Evolutionary conservation across 2,113 vertebrate species (phyloP).

Genomic region (Eptesicus fuscus): DNA sequence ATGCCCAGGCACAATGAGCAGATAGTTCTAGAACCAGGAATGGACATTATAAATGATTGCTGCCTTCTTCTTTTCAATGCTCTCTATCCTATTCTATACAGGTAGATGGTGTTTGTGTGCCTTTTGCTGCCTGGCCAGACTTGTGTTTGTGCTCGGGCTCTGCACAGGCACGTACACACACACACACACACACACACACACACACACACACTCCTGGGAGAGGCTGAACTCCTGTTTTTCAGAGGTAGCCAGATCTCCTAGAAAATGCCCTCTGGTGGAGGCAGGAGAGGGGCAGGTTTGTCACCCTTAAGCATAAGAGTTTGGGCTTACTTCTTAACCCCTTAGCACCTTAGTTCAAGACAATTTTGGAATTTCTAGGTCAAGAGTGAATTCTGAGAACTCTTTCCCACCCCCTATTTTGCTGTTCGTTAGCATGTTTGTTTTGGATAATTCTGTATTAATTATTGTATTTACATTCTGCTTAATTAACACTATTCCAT

Average conservation of each 20-base stretch:
- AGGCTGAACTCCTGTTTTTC: not conserved
- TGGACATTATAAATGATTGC: conserved; percentile 18
- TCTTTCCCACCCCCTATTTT: not conserved
- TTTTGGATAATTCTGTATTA: conserved; percentile 48
- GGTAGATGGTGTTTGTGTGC: not conserved
- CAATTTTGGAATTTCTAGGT: conserved; percentile 36
- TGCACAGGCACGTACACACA: not conserved
- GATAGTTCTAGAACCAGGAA: conserved; percentile 5
- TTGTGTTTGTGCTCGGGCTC: not conserved
- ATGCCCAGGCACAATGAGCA: not conserved
- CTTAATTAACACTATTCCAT: conserved; percentile 53
- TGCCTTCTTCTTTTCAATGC: conserved; percentile 25
- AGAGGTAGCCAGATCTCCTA: not conserved
- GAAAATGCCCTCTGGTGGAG: not conserved
- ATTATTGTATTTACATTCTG: conserved; percentile 56
- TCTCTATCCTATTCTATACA: not conserved
- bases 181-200: not conserved
- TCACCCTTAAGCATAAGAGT: not conserved
- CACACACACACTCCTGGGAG: not conserved
- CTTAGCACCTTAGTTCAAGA: not conserved
- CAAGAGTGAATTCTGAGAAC: conserved; percentile 31
- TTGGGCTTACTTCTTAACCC: conserved; percentile 6
- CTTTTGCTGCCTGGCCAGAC: not conserved
- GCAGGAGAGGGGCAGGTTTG: not conserved
- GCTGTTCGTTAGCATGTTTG: conserved; percentile 43